Evolutionary conservation across 2,113 vertebrate species (phyloP).

Genomic region (Ammodytes marinus): DNA sequence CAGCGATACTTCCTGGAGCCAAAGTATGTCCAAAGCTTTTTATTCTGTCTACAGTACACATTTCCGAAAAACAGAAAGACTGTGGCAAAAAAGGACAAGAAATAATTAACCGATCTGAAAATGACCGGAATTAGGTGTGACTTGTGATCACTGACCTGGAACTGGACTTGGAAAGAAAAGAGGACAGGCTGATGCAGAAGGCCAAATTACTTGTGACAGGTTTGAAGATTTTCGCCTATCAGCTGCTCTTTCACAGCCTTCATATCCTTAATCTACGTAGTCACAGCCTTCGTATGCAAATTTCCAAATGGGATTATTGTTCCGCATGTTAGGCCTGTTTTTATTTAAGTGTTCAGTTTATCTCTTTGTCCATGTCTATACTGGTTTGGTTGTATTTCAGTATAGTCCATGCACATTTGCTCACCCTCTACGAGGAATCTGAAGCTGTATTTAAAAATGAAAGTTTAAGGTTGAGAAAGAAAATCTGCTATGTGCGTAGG

Average conservation of each 20-base stretch:
- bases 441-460: slow-evolving; percentile 27
- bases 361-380: neutral
- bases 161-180: slow-evolving; percentile 67
- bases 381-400: slow-evolving; percentile 6
- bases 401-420: neutral
- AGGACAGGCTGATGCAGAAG: slow-evolving; percentile 62
- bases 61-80: slow-evolving; percentile 19
- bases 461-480: slow-evolving; percentile 7
- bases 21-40: neutral
- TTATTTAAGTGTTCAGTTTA: slow-evolving; percentile 9
- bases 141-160: slow-evolving; percentile 77
- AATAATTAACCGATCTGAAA: slow-evolving; percentile 58
- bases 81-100: slow-evolving; percentile 18
- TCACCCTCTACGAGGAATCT: slow-evolving; percentile 6
- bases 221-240: slow-evolving; percentile 65
- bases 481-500: slow-evolving; percentile 41
- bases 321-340: neutral
- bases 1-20: neutral
- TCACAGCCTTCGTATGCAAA: slow-evolving; percentile 34
- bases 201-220: slow-evolving; percentile 70
- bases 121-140: slow-evolving; percentile 67
- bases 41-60: neutral
- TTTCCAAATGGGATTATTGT: neutral
- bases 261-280: slow-evolving; percentile 44
- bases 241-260: slow-evolving; percentile 44